Percentiles rank a stretch among this genome's conserved stretches.
Conservation (phyloP, 2,888 invertebrate genomes). For the Osedax frankpressi region DNA sequence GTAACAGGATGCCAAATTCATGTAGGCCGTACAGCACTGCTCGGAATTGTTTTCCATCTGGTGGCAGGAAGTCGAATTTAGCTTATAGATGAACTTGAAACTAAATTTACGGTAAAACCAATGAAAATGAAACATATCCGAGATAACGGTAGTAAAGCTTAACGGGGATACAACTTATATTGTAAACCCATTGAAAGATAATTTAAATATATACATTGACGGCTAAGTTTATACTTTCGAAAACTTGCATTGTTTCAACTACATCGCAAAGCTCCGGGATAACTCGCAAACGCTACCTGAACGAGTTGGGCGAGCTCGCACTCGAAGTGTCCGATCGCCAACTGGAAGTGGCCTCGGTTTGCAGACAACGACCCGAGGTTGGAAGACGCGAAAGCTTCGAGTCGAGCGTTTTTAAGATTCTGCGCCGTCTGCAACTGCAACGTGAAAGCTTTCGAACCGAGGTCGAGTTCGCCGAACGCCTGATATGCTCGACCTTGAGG, state of each 20-base stretch:
- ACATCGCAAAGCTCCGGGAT: too few species aligned
- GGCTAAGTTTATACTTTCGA: too few species aligned
- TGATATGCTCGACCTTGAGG: not conserved
- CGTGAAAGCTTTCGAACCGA: not conserved
- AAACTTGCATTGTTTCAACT: too few species aligned
- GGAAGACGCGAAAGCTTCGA: not conserved
- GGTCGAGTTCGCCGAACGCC: not conserved
- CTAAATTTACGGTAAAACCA: too few species aligned
- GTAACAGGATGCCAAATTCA: not conserved
- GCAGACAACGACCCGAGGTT: not conserved
- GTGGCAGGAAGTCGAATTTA: too few species aligned
- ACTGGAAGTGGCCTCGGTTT: not conserved
- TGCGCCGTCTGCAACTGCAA: not conserved
- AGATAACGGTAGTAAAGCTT: too few species aligned
- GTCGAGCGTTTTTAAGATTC: not conserved
- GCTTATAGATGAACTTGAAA: too few species aligned
- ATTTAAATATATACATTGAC: too few species aligned
- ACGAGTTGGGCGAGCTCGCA: not conserved
- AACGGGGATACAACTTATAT: too few species aligned
- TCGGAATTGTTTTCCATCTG: too few species aligned
- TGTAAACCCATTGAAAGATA: too few species aligned
- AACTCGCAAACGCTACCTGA: not conserved
- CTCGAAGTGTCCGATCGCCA: not conserved
- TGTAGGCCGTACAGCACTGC: not conserved
- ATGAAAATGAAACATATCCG: too few species aligned